Percentiles rank a stretch among this genome's conserved stretches.
Conservation (phyloP, 2,888 invertebrate genomes). For the Muscina levida region DNA sequence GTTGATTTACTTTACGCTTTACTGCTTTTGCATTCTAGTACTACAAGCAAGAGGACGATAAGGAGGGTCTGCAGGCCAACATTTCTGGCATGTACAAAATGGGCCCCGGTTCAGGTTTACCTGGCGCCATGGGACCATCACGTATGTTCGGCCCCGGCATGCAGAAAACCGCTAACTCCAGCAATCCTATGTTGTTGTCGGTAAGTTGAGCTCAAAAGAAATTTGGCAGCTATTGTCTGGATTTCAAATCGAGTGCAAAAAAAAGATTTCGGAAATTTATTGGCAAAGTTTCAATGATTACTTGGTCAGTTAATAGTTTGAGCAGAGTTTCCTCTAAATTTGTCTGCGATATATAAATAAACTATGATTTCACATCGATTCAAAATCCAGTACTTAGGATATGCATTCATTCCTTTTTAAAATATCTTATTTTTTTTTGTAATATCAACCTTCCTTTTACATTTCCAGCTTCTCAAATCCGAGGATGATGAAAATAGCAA, state of each 20-base stretch:
- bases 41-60: constrained; percentile 78
- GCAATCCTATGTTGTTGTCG: constrained; percentile 85
- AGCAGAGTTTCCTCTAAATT: too few relatives aligned
- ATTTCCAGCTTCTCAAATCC: constrained; percentile 86
- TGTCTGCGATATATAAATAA: too few relatives aligned
- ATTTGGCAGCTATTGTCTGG: too few relatives aligned
- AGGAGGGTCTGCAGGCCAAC: constrained; percentile 70
- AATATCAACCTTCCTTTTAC: constrained; percentile 46
- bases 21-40: too few relatives aligned
- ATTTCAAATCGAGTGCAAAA: background rate
- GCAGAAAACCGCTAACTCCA: constrained; percentile 77
- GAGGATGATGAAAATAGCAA: constrained; percentile 86
- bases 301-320: too few relatives aligned
- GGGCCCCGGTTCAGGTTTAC: constrained; percentile 65
- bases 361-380: too few relatives aligned
- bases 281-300: too few relatives aligned
- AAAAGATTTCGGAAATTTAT: too few relatives aligned
- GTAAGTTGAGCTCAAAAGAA: constrained; percentile 79
- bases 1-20: too few relatives aligned
- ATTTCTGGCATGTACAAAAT: constrained; percentile 71
- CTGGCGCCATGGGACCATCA: constrained; percentile 60
- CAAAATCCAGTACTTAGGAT: too few relatives aligned
- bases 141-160: constrained; percentile 68
- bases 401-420: constrained; percentile 10
- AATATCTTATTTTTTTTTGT: too few relatives aligned